Conservation (phyloP, 2,113 vertebrate species). For the Chloropsis cyanopogon region DNA sequence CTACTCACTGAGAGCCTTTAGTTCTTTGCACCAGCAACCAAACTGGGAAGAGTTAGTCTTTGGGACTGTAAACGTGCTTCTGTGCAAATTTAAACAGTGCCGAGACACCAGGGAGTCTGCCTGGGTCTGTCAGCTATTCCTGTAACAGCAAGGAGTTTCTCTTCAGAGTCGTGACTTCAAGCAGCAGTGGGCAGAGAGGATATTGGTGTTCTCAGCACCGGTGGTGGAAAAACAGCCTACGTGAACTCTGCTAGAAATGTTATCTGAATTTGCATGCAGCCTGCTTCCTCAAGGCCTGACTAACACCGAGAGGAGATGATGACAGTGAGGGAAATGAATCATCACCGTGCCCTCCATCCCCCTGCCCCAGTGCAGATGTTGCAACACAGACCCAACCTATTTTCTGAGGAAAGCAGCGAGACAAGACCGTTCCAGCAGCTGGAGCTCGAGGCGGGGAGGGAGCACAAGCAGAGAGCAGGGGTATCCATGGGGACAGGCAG, state of each 20-base stretch:
- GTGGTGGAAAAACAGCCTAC: background rate
- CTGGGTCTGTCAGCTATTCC: background rate
- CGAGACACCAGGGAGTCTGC: background rate
- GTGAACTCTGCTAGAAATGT: background rate
- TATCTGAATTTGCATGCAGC: background rate
- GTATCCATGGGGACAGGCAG: rapidly evolving
- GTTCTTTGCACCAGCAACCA: background rate
- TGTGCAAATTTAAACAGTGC: background rate
- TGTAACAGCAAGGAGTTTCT: background rate
- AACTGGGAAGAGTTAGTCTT: background rate
- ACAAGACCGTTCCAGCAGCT: background rate
- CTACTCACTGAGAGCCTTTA: background rate
- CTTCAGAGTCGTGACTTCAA: background rate
- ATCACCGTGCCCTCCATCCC: background rate
- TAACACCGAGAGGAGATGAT: background rate
- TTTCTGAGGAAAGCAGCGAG: background rate
- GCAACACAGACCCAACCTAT: background rate
- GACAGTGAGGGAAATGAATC: background rate
- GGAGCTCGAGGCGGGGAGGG: background rate
- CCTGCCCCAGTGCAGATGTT: background rate
- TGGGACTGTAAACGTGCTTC: background rate
- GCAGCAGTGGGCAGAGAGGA: background rate
- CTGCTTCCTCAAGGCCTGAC: slow-evolving; percentile 25
- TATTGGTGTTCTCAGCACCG: background rate
- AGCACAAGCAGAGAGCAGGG: background rate